Evolutionary conservation across 2,113 vertebrate species (phyloP), one percentile per base, ranked within the genome.

Genomic region (Muntiacus reevesi): DNA sequence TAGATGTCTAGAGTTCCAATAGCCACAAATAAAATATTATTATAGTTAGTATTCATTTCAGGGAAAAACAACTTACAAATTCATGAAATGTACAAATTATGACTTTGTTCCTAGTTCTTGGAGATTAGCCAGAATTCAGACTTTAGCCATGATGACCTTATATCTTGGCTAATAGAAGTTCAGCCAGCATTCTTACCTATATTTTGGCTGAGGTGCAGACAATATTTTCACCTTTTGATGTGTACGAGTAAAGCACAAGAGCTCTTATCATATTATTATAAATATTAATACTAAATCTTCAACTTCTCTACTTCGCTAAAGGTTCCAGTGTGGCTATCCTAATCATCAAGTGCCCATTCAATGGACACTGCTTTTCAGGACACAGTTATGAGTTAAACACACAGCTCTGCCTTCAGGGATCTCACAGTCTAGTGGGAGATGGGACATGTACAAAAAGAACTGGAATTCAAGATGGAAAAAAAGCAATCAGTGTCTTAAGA

Each of bases 21-120:
- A 92, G 87, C 95, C 45, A 79, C 36, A 85, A 95, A 86, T 90
- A 67, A 97, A 96, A 97, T 93, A 85, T 78, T 94, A 86, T 81
- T 96, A 97, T 85, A 91, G 40, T 93, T 96, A 76, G 21, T 57
- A n/a, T 83, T n/a, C 71, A 87, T 52, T 96, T 78, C 9, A 92
- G 13, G 14, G 23, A 52, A 83, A 59, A 83, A 67, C 30, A 84
- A 91, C 82, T 97, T 89, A 5, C 7, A 96, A 94, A 93, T 96
- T 92, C 40, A 91, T 91, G 21, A 95, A 91, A 86, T 95, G 93
- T 89, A 30, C 50, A 81, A 88, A 96, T 67, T 36, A 57, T 86
- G 50, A 78, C 76, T 82, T 97, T 89, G 67, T 93, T 59, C 62
- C 36, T 62, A 71, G 28, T 93, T 88, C 60, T 95, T 95, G 28